A percentile compares a stretch with the other conserved stretches of the same genome.
Evolutionary conservation across 2,797 vertebrate species (phyloP).

Genomic region (Propithecus perrieri): DNA sequence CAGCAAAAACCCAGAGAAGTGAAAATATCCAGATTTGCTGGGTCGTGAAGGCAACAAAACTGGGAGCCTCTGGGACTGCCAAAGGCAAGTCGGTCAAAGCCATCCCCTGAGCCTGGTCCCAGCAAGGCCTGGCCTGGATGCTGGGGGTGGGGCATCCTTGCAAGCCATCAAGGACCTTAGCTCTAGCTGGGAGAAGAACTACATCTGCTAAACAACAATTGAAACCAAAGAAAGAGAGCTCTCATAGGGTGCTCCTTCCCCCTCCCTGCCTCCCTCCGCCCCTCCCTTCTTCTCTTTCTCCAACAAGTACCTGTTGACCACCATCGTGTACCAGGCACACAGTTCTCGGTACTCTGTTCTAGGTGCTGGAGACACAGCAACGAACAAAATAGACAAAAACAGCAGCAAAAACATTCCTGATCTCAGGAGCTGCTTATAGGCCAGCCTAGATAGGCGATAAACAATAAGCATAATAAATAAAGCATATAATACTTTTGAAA

Average conservation of each 20-base stretch:
- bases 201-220: not conserved
- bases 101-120: not conserved
- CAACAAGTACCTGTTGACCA: not conserved
- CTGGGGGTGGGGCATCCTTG: not conserved
- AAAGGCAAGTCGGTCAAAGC: not conserved
- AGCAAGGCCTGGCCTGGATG: not conserved
- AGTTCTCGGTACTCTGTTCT: not conserved
- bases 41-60: not conserved
- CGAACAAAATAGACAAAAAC: not conserved
- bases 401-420: not conserved
- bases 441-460: not conserved
- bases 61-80: not conserved
- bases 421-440: not conserved
- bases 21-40: not conserved
- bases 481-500: not conserved
- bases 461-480: not conserved
- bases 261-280: not conserved
- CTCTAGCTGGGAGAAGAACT: not conserved
- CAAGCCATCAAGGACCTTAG: not conserved
- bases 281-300: not conserved
- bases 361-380: not conserved
- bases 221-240: not conserved
- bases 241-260: not conserved
- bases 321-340: not conserved
- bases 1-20: not conserved